These are phyloP conservation scores for Zootermopsis nevadensis DNA, from an alignment of 2,888 invertebrate genomes.

Conservation along the genomic window DNA sequence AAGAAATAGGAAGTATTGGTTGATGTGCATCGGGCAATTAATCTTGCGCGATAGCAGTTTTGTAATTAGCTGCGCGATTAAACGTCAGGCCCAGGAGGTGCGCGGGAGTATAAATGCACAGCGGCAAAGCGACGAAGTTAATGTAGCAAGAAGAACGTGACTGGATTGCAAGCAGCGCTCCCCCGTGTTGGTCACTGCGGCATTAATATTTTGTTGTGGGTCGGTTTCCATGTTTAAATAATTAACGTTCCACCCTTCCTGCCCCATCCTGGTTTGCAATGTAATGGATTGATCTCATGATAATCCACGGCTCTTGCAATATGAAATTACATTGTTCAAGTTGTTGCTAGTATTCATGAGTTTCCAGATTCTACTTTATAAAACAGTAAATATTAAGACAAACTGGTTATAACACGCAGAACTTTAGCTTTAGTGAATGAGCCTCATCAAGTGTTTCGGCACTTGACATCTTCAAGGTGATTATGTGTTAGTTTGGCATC, in stretches of 20 bases:
- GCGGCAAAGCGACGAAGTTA: constrained; percentile 44
- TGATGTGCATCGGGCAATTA: constrained; percentile 43
- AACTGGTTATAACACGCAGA: too few species aligned
- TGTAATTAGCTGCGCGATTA: constrained; percentile 51
- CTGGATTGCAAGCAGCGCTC: constrained; percentile 28
- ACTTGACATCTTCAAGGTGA: too few species aligned
- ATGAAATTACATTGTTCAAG: too few species aligned
- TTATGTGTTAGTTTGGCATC: too few species aligned
- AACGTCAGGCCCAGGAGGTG: constrained; percentile 50
- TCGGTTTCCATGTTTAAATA: constrained; percentile 34
- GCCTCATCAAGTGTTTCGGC: too few species aligned
- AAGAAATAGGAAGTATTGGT: constrained; percentile 24
- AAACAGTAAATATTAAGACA: too few species aligned
- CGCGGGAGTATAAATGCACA: constrained; percentile 44
- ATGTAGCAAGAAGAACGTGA: constrained; percentile 49
- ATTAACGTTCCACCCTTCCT: constrained; percentile 29
- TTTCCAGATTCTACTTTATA: too few species aligned
- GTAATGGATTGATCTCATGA: constrained; percentile 32
- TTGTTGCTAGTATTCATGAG: too few species aligned
- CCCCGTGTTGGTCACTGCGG: constrained; percentile 6
- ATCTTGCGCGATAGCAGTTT: constrained; percentile 49
- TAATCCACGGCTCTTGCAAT: constrained; percentile 9
- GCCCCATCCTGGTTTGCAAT: neutral
- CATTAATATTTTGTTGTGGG: constrained; percentile 33
- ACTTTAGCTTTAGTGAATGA: too few species aligned